Base-by-base conservation (phyloP, 2,113 vertebrate species). In the Cnemophilus loriae region DNA sequence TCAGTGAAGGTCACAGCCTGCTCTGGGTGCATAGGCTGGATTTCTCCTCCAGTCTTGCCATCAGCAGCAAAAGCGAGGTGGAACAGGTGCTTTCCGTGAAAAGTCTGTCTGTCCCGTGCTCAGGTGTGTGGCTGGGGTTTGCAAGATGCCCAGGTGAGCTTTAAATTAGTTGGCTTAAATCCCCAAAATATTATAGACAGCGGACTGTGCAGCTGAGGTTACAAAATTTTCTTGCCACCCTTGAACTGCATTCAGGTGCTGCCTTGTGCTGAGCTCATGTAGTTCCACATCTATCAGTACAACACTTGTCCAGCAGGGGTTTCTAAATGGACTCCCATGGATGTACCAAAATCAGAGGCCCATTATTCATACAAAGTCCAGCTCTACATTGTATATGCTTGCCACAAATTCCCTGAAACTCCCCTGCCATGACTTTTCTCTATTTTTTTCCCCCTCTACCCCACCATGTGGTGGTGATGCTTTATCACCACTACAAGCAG, bases 1-100 rank as follows among this genome's bases (percentile, higher is more conserved):
- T 60, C 44, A 19, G 39, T 30, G 47, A 93, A 93, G 92, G 95
- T 87, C 87, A 81, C 88, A 86, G 79, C 28, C 76, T 78, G 47
- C 64, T 90, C 76, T 86, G 49, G 64, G 42, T 71, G 56, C 1
- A 1, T 53, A 14, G 71, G 49, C 78, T 44, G 67, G 50, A 47
- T 89, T 97, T 77, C 60, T 71, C 44, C 56, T 90, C 50, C 57
- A 64, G 6, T 11, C 68, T 75, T 35, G 27, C 42, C 50, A 59
- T 30, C 76, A 89, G 37, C 56, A 80, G 57, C n/a, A 63, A 33
- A 59, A 75, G 55, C 39, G 68, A 77, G 57, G 17, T 4, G 26
- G 18, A 86, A 39, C 6, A 42, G 20, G 33, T 71, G 41, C 10
- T 71, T 89, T 84, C 47, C 37, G 42, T 69, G 60, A 33, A 79